Conservation (phyloP, 2,113 vertebrate species). For the Zosterops japonicus region DNA sequence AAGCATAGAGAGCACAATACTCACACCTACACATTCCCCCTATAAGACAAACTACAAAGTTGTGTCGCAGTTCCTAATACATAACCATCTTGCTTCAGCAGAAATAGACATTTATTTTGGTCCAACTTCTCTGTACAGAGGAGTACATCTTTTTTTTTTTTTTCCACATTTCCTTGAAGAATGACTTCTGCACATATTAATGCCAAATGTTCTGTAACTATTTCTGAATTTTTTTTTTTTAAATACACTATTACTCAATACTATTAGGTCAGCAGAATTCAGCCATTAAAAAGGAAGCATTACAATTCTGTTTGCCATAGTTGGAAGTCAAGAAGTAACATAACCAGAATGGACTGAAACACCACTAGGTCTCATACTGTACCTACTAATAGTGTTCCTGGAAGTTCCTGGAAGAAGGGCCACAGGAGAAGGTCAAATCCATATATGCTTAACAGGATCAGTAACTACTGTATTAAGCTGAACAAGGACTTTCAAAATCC, state of each 20-base stretch:
- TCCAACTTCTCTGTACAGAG: neutral
- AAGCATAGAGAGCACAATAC: neutral
- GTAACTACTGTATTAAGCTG: neutral
- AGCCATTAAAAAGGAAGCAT: neutral
- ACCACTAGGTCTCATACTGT: neutral
- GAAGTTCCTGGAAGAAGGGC: neutral
- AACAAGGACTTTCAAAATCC: neutral
- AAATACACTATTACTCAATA: constrained; percentile 7
- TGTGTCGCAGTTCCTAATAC: neutral
- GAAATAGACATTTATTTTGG: neutral
- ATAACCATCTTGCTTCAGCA: neutral
- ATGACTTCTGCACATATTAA: neutral
- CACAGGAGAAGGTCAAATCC: neutral
- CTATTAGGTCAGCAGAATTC: constrained; percentile 29
- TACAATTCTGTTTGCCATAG: neutral
- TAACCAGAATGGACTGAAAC: neutral
- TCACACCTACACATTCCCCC: neutral
- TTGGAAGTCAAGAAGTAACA: neutral
- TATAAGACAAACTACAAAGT: neutral
- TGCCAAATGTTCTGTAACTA: constrained; percentile 16
- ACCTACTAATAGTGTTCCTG: neutral
- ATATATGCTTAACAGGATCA: neutral
- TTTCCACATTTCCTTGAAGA: neutral
- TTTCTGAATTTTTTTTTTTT: too few species aligned
- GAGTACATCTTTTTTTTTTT: neutral